These are phyloP conservation scores for Dioctria linearis DNA, from an alignment of 2,888 invertebrate genomes.

Conservation along the genomic window DNA sequence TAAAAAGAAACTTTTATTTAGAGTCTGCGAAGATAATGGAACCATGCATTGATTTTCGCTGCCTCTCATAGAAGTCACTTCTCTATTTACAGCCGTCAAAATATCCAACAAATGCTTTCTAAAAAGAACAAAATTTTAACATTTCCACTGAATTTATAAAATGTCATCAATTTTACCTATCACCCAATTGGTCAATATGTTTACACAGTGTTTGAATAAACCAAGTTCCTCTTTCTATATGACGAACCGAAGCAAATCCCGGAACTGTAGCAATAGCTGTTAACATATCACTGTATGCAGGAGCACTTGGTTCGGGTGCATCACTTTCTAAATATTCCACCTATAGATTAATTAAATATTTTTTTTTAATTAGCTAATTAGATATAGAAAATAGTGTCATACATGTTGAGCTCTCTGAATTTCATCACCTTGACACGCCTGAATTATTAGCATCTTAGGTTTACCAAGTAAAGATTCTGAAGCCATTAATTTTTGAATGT, in stretches of 20 bases:
- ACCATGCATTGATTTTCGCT: constrained; percentile 65
- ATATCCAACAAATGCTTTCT: constrained; percentile 67
- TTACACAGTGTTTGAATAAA: constrained; percentile 68
- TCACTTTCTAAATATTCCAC: constrained; percentile 57
- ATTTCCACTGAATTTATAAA: neutral
- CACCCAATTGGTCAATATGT: constrained; percentile 62
- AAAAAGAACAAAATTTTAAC: constrained; percentile 28
- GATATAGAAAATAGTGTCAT: constrained; percentile 7
- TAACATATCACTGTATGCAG: constrained; percentile 64
- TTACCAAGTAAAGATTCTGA: constrained; percentile 69
- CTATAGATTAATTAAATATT: neutral
- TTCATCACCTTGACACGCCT: constrained; percentile 74
- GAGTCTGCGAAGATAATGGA: constrained; percentile 62
- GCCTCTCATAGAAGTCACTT: constrained; percentile 63
- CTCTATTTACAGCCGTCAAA: constrained; percentile 63
- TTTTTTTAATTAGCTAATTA: neutral
- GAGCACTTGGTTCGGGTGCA: constrained; percentile 41
- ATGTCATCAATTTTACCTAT: constrained; percentile 61
- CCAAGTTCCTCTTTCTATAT: constrained; percentile 67
- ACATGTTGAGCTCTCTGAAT: constrained; percentile 52
- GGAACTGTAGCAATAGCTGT: constrained; percentile 68
- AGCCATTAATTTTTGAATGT: constrained; percentile 72
- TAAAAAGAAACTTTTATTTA: constrained; percentile 65
- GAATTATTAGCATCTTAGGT: constrained; percentile 74
- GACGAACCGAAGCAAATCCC: constrained; percentile 66